These are phyloP conservation scores for Chloroceryle aenea DNA, from an alignment of 2,113 vertebrate genomes.

Conservation along the genomic window DNA sequence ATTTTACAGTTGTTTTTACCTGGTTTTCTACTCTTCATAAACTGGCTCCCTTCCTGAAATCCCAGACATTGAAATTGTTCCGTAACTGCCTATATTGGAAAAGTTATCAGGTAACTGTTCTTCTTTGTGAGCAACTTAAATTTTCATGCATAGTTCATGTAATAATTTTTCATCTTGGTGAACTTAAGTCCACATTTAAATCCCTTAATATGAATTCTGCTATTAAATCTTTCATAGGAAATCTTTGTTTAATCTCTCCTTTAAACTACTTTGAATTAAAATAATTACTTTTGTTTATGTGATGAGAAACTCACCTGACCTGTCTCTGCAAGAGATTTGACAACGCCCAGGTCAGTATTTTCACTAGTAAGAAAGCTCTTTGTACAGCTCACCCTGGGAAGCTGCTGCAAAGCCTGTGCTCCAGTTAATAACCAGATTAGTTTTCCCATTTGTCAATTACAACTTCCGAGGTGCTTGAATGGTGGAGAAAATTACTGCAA, in stretches of 20 bases:
- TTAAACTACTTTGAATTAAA: constrained; percentile 15
- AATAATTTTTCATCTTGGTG: neutral
- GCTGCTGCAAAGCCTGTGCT: neutral
- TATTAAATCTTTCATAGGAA: neutral
- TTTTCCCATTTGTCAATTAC: neutral
- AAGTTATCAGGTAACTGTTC: neutral
- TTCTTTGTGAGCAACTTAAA: neutral
- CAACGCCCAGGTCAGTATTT: neutral
- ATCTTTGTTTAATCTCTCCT: neutral
- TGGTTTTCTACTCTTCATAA: neutral
- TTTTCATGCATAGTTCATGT: neutral
- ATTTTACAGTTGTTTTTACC: neutral
- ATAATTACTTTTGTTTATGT: constrained; percentile 22
- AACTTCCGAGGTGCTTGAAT: neutral
- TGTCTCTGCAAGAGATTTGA: neutral
- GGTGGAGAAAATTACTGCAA: neutral
- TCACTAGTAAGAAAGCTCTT: neutral
- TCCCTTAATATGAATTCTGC: neutral
- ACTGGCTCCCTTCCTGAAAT: neutral
- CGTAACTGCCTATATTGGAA: neutral
- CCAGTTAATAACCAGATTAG: neutral
- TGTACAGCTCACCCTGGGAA: neutral
- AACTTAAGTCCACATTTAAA: neutral
- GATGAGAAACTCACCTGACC: constrained; percentile 25
- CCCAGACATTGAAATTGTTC: neutral